Evolutionary conservation across 2,113 vertebrate genomes (phyloP).

Genomic region (Pelvicachromis taeniatus): DNA sequence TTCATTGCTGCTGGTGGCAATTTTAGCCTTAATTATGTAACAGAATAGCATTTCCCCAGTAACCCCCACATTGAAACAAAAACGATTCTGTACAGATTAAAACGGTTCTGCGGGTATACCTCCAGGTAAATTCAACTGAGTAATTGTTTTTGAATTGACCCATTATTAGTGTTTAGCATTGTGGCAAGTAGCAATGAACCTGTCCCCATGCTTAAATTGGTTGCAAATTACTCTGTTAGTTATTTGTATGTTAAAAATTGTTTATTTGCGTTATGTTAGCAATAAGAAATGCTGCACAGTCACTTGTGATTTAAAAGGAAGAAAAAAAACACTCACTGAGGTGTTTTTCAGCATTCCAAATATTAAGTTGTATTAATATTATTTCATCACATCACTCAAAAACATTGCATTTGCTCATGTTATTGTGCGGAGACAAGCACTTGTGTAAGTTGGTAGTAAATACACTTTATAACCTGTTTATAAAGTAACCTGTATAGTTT

Average conservation of each 20-base stretch:
- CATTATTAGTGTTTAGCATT: background rate
- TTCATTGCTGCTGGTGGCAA: constrained; percentile 23
- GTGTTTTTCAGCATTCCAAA: background rate
- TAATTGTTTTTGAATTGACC: background rate
- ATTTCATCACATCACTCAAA: background rate
- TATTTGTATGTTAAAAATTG: background rate
- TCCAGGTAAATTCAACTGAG: background rate
- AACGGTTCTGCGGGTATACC: background rate
- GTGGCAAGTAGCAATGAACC: background rate
- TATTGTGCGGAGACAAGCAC: background rate
- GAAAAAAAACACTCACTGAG: background rate
- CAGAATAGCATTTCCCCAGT: background rate
- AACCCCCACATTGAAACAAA: background rate
- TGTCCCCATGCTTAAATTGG: background rate
- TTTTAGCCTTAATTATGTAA: constrained; percentile 39
- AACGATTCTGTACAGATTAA: constrained; percentile 1
- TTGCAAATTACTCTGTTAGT: background rate
- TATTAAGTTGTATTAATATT: background rate
- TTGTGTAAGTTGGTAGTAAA: constrained; percentile 14
- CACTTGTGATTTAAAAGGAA: background rate
- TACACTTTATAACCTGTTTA: constrained; percentile 13
- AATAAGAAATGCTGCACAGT: constrained; percentile 12
- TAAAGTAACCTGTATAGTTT: constrained; percentile 32
- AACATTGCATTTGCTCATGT: background rate
- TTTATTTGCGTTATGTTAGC: background rate